Conservation (phyloP, 2,113 vertebrate genomes). For the Mormoops blainvillei region DNA sequence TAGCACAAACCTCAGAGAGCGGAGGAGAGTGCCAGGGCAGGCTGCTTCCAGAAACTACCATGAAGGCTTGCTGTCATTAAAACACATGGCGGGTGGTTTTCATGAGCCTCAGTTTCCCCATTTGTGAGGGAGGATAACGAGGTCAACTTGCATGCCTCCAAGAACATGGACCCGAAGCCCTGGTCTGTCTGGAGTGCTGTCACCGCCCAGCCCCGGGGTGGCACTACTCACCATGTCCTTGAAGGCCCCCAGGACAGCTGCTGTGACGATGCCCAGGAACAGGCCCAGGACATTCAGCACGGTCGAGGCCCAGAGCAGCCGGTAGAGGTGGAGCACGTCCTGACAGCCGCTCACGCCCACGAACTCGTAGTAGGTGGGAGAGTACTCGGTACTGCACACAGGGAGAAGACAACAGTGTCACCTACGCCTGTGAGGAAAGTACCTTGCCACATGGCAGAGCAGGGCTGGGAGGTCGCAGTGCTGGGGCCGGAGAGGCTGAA, state of each 20-base stretch:
- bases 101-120: background rate
- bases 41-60: background rate
- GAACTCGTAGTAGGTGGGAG: constrained; percentile 87
- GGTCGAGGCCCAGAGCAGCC: constrained; percentile 91
- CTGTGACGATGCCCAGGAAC: constrained; percentile 90
- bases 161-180: background rate
- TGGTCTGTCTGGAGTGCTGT: background rate
- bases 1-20: background rate
- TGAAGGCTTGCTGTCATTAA: no score
- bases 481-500: no score
- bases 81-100: background rate
- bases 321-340: constrained; percentile 90
- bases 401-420: background rate
- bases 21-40: background rate
- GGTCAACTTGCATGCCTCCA: background rate
- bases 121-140: background rate
- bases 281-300: constrained; percentile 88
- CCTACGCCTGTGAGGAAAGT: accelerated
- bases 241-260: constrained; percentile 93
- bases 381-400: constrained; percentile 79
- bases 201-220: no score
- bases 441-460: background rate
- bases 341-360: constrained; percentile 88
- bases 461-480: background rate
- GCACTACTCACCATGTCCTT: constrained; percentile 88